These are phyloP conservation scores for Mnemiopsis leidyi DNA, from an alignment of 37 sponge, comb jelly and placozoan species.

Conservation along the genomic window DNA sequence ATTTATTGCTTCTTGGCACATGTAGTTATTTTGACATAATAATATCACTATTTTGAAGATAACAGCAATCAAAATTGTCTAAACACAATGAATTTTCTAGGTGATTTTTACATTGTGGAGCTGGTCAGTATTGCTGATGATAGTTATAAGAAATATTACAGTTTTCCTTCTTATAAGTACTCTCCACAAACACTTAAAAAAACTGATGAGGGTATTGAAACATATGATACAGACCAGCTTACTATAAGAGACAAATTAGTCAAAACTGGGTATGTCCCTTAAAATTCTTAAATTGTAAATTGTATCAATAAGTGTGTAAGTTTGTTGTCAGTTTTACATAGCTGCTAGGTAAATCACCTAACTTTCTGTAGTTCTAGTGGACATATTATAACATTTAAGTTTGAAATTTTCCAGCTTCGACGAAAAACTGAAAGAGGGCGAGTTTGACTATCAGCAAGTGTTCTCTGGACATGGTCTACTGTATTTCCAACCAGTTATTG, in stretches of 20 bases:
- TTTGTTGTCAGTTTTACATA: too few species aligned
- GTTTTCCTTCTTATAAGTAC: background rate
- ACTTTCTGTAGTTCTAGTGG: too few species aligned
- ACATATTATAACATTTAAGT: too few species aligned
- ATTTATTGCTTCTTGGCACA: too few species aligned
- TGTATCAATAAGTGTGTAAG: too few species aligned
- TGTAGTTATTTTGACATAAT: too few species aligned
- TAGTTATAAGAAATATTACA: background rate
- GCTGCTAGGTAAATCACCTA: too few species aligned
- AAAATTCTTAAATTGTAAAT: too few species aligned
- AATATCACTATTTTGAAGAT: too few species aligned
- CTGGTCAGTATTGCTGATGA: background rate
- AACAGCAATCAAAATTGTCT: too few species aligned
- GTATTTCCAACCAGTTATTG: background rate
- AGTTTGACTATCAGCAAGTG: background rate
- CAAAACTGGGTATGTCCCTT: background rate
- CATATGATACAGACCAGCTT: background rate
- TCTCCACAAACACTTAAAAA: background rate
- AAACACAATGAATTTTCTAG: too few species aligned
- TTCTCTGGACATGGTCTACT: background rate
- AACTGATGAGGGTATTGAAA: background rate
- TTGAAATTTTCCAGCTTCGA: background rate
- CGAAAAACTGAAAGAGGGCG: background rate
- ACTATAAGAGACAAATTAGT: background rate
- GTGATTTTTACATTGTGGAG: background rate